Evolutionary conservation across 1,140 invertebrate species (phyloP), one percentile per base, ranked within the genome.

Genomic region (Mizuhopecten yessoensis): DNA sequence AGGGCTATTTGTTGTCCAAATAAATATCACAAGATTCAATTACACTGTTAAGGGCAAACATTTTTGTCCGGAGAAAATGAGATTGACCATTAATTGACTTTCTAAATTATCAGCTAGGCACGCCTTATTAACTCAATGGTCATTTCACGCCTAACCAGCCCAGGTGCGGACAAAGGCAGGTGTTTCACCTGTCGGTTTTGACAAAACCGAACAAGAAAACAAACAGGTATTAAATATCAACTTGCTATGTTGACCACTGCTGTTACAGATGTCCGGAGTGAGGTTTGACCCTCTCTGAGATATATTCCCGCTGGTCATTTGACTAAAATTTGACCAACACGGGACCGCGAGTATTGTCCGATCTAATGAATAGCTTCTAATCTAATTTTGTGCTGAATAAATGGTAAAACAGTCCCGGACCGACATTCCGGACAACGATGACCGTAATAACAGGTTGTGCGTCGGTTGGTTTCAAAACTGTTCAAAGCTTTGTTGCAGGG

Each of bases 161-260:
- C 57, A 75, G 57, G 57, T 75, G 57, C n/a, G 57, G 57, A 75
- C 57, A 75, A 75, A 17, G 57, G n/a, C 23, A 75, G 23, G 29
- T 17, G 57, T 75, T 75, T 75, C 57, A 75, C 57, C 57, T 75
- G 57, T 75, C 57, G 1, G n/a, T 75, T 75, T 75, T n/a, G 57
- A 75, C 57, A 75, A 75, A 75, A 75, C 57, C 57, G 1, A 75
- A 75, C 57, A 75, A 75, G 57, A 75, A 75, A 75, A 75, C 57
- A 75, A 75, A 75, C 57, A 75, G 57, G 57, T 75, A 75, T 75
- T 75, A 75, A 75, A 75, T 75, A 75, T 75, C 57, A 75, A 23
- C 57, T 75, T 29, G 57, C 57, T 75, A 75, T 29, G 57, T 13
- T 75, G n/a, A 75, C 57, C 57, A 29, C 57, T 9, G 57, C 23